Conservation (phyloP, 2,797 vertebrate species). For the Sarcoramphus papa region DNA sequence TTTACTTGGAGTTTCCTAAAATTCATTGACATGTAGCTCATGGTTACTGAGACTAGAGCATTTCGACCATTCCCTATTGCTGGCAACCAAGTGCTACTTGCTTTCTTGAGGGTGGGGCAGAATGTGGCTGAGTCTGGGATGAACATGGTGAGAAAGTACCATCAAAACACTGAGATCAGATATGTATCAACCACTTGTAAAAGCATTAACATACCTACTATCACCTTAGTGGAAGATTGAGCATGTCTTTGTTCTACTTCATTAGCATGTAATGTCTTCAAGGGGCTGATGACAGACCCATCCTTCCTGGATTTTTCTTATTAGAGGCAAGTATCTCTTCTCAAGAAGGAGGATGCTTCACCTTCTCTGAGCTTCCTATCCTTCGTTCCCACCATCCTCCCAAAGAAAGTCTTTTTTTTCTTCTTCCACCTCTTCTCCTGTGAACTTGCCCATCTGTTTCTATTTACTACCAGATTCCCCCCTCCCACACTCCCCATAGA, state of each 20-base stretch:
- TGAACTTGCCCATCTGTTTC: conserved; percentile 7
- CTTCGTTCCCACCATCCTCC: not conserved
- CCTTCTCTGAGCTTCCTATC: not conserved
- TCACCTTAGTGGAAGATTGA: not conserved
- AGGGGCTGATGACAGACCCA: not conserved
- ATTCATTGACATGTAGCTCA: not conserved
- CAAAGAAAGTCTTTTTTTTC: not conserved
- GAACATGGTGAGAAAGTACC: not conserved
- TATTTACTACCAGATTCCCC: not conserved
- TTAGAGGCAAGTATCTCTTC: not conserved
- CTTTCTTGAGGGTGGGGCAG: not conserved
- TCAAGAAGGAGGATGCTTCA: not conserved
- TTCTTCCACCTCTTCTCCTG: not conserved
- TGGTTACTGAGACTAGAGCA: not conserved
- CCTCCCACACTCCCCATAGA: not conserved
- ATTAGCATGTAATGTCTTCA: not conserved
- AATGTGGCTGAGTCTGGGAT: not conserved
- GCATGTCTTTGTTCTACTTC: not conserved
- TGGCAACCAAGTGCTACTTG: not conserved
- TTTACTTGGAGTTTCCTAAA: not conserved
- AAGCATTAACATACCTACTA: not conserved
- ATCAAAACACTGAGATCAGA: not conserved
- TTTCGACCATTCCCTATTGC: not conserved
- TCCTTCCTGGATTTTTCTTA: not conserved
- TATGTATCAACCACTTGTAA: not conserved